phyloP scores from a whole-genome alignment of 2,888 invertebrate genomes.

The Endotricha flammealis region DNA sequence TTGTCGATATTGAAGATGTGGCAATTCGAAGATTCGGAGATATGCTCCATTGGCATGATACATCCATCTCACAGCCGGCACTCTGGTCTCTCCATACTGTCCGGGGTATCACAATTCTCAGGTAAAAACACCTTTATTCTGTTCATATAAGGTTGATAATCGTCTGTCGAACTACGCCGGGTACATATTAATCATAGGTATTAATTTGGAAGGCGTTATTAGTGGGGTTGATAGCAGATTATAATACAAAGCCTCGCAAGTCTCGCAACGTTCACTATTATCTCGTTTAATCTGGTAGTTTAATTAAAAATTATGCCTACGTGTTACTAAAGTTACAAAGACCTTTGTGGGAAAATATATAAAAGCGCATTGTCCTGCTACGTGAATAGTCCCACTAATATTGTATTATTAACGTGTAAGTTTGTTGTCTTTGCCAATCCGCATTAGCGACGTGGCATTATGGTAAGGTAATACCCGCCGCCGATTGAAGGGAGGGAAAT shows the following conservation, averaged over 20 bases:
- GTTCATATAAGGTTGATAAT: background rate
- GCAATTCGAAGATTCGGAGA: slow-evolving; percentile 85
- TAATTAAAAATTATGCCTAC: too few relatives aligned
- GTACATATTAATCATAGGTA: background rate
- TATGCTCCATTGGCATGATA: slow-evolving; percentile 91
- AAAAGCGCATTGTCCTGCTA: too few relatives aligned
- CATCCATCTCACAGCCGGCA: slow-evolving; percentile 82
- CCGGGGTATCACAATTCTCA: slow-evolving; percentile 67
- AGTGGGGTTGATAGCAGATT: background rate
- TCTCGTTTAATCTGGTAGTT: too few relatives aligned
- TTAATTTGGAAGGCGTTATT: slow-evolving; percentile 1
- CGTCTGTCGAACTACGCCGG: background rate
- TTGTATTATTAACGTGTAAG: too few relatives aligned
- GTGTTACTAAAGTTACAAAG: too few relatives aligned
- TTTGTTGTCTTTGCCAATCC: too few relatives aligned
- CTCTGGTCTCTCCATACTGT: slow-evolving; percentile 81
- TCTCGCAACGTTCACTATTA: too few relatives aligned
- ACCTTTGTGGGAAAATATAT: too few relatives aligned
- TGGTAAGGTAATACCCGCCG: too few relatives aligned
- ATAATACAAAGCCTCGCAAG: background rate
- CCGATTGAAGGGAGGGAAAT: too few relatives aligned
- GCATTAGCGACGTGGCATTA: too few relatives aligned
- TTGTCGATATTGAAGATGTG: slow-evolving; percentile 69
- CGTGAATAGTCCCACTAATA: too few relatives aligned
- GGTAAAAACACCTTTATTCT: slow-evolving; percentile 38